phyloP scores from a whole-genome alignment of 1,140 invertebrate genomes.

The Capitella teleta region DNA sequence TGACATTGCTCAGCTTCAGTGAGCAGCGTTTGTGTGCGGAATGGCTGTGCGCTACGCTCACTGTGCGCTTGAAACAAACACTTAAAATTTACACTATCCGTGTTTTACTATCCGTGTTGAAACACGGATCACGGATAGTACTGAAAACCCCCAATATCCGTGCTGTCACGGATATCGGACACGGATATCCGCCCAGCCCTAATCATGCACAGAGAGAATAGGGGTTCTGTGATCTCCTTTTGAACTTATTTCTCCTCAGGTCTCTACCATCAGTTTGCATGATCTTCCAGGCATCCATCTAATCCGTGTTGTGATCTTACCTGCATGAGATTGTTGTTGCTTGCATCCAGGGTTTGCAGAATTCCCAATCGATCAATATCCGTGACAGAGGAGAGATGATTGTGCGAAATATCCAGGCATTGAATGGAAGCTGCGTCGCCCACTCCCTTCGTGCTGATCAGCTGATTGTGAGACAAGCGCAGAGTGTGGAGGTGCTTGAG shows the following conservation, averaged over 20 bases:
- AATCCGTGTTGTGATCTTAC: neutral
- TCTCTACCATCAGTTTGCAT: neutral
- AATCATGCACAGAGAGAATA: neutral
- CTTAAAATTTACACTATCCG: too few species aligned
- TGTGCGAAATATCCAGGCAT: conserved; percentile 26
- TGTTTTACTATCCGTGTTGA: too few species aligned
- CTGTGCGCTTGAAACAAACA: too few species aligned
- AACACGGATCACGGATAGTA: too few species aligned
- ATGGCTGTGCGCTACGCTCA: too few species aligned
- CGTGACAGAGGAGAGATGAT: conserved; percentile 23
- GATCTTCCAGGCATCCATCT: neutral
- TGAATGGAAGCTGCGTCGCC: conserved; percentile 25
- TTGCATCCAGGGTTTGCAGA: conserved; percentile 13
- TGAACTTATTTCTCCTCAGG: neutral
- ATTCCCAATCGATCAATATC: conserved; percentile 27
- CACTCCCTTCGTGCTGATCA: conserved; percentile 26
- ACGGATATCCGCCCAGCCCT: too few species aligned
- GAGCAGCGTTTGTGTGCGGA: too few species aligned
- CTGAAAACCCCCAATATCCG: too few species aligned
- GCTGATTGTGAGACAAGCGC: conserved; percentile 25
- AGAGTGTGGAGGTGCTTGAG: conserved; percentile 27
- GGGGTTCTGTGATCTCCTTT: neutral
- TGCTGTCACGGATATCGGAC: too few species aligned
- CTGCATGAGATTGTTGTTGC: neutral
- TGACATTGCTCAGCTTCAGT: too few species aligned